These are phyloP conservation scores for Diplolepis rosae DNA, from an alignment of 2,888 invertebrate genomes.

Conservation along the genomic window DNA sequence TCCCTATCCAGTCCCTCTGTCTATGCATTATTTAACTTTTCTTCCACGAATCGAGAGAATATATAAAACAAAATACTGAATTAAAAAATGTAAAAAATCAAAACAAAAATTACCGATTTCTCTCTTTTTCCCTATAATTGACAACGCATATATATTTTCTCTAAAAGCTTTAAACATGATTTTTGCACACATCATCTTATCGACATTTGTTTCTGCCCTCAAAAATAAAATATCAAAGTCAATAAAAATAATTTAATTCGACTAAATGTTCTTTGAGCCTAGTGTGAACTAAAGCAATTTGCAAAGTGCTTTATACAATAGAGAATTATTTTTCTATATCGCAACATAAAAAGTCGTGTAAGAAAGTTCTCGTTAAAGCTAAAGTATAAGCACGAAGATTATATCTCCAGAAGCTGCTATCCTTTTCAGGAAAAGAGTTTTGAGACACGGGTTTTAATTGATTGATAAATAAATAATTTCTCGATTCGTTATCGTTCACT, in stretches of 20 bases:
- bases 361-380: background rate
- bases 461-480: constrained; percentile 49
- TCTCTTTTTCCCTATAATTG: constrained; percentile 2
- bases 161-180: constrained; percentile 10
- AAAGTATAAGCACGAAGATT: constrained; percentile 3
- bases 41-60: background rate
- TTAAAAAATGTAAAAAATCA: constrained; percentile 37
- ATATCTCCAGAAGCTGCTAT: background rate
- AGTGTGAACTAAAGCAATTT: background rate
- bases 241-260: background rate
- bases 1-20: background rate
- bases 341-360: constrained; percentile 36
- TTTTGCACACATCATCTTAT: constrained; percentile 1
- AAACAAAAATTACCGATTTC: constrained; percentile 35
- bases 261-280: background rate
- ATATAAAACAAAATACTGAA: background rate
- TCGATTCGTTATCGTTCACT: constrained; percentile 15
- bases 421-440: background rate
- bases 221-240: background rate
- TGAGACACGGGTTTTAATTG: background rate
- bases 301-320: background rate
- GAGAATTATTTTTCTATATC: constrained; percentile 8
- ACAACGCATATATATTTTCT: constrained; percentile 15
- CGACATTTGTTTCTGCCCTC: background rate
- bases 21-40: background rate